Evolutionary conservation across 2,888 invertebrate species (phyloP).

Genomic region (Synanthedon vespiformis): DNA sequence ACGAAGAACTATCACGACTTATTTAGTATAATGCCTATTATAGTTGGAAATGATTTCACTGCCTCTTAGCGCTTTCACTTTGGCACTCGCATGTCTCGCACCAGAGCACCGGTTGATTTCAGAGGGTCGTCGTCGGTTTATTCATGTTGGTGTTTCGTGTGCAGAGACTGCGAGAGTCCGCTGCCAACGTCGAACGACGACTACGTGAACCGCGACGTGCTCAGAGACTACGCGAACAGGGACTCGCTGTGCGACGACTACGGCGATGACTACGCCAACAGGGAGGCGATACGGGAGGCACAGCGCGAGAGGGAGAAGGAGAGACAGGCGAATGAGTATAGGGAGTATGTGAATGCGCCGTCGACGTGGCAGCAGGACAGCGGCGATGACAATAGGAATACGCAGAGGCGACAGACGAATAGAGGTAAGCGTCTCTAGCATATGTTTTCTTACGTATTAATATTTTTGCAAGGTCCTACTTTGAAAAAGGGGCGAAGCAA

Average conservation of each 20-base stretch:
- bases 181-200: conserved; percentile 52
- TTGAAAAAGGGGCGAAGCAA: no score
- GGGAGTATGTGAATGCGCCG: conserved; percentile 65
- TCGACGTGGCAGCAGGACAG: conserved; percentile 41
- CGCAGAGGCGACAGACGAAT: conserved; percentile 47
- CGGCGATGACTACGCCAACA: conserved; percentile 63
- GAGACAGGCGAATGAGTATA: conserved; percentile 46
- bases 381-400: conserved; percentile 51
- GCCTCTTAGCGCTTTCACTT: not conserved
- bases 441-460: not conserved
- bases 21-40: no score
- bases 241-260: conserved; percentile 62
- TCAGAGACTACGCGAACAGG: conserved; percentile 57
- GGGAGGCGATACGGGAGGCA: conserved; percentile 64
- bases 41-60: not conserved
- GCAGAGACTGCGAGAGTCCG: conserved; percentile 65
- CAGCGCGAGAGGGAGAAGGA: conserved; percentile 48
- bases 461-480: not conserved
- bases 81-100: conserved; percentile 21
- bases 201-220: conserved; percentile 59
- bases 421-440: conserved; percentile 27
- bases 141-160: conserved; percentile 65
- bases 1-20: no score
- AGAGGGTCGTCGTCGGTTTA: conserved; percentile 51
- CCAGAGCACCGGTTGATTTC: conserved; percentile 45